Conservation (phyloP, 2,113 vertebrate species). For the Cichladusa arquata region DNA sequence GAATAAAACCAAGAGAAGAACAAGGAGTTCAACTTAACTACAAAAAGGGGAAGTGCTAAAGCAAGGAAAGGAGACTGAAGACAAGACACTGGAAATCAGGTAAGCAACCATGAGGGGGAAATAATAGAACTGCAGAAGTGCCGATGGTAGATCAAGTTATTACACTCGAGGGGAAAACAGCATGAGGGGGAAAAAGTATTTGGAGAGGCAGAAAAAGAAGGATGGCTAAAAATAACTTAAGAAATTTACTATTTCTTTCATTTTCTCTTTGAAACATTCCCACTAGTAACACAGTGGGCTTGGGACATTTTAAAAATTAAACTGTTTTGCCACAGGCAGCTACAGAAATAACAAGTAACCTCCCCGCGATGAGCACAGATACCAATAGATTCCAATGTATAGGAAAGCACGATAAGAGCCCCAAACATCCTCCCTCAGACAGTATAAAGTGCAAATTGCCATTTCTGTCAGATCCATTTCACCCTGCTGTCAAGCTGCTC, state of each 20-base stretch:
- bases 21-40: not conserved
- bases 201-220: not conserved
- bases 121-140: not conserved
- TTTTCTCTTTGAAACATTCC: not conserved
- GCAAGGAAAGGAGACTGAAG: not conserved
- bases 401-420: not conserved
- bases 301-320: not conserved
- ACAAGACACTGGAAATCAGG: slow-evolving; percentile 42
- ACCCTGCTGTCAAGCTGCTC: not conserved
- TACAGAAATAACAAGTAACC: not conserved
- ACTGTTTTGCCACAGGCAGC: not conserved
- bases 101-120: slow-evolving; percentile 49
- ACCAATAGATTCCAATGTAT: not conserved
- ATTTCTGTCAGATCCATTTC: not conserved
- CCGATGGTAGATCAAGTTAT: not conserved
- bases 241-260: not conserved
- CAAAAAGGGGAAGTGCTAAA: not conserved
- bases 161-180: not conserved
- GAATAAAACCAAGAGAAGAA: slow-evolving; percentile 30
- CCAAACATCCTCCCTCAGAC: not conserved
- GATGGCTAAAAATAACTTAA: not conserved
- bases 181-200: not conserved
- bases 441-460: not conserved
- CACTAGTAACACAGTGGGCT: not conserved
- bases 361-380: not conserved